Evolutionary conservation across 2,797 vertebrate genomes (phyloP).

Genomic region (Florisuga fusca): DNA sequence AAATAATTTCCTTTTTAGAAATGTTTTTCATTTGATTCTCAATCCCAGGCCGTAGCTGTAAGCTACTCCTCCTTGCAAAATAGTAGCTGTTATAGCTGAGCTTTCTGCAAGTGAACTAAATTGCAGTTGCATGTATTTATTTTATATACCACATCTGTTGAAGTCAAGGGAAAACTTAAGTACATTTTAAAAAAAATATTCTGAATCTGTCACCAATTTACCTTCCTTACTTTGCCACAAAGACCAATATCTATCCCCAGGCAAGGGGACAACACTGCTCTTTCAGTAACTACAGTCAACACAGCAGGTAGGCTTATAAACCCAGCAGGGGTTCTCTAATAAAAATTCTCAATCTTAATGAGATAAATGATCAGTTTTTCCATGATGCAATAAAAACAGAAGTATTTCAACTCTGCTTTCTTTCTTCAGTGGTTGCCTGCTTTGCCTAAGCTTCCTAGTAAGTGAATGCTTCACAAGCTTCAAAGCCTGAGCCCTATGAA

Average conservation of each 20-base stretch:
- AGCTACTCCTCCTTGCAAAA: background rate
- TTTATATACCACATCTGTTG: slow-evolving; percentile 18
- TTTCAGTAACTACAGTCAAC: background rate
- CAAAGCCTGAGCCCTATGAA: slow-evolving; percentile 18
- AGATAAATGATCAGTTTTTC: slow-evolving; percentile 62
- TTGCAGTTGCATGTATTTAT: background rate
- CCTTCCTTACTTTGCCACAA: slow-evolving; percentile 18
- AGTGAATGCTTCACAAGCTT: slow-evolving; percentile 17
- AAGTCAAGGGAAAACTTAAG: background rate
- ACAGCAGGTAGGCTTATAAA: slow-evolving; percentile 26
- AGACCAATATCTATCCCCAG: background rate
- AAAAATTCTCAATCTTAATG: slow-evolving; percentile 55
- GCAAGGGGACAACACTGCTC: background rate
- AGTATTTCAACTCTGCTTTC: slow-evolving; percentile 25
- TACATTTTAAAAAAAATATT: background rate
- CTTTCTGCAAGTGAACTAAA: slow-evolving; percentile 8
- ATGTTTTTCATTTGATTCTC: background rate
- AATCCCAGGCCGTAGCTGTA: background rate
- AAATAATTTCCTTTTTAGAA: background rate
- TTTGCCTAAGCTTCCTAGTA: slow-evolving; percentile 33
- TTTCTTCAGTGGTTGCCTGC: background rate
- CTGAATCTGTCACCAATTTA: slow-evolving; percentile 32
- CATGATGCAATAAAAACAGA: slow-evolving; percentile 38
- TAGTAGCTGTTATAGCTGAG: background rate
- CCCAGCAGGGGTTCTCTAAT: background rate